These are phyloP conservation scores for Beroe ovata DNA, from an alignment of 37 sponge, comb jelly and placozoan species.

Conservation along the genomic window DNA sequence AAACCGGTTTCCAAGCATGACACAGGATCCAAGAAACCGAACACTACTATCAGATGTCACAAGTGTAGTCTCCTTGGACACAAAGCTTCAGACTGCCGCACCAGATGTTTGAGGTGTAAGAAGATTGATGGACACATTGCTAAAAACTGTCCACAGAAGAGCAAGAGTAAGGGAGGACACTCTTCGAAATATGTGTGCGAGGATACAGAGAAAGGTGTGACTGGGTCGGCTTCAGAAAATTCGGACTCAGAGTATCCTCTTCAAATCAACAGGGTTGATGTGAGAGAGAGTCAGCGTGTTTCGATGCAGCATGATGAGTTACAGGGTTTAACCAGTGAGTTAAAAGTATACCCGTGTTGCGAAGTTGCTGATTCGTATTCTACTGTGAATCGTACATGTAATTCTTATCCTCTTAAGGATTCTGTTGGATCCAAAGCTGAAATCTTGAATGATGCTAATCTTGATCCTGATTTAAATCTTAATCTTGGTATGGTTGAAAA, in stretches of 20 bases:
- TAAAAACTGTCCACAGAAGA: neutral
- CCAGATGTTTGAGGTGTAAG: neutral
- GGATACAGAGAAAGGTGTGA: neutral
- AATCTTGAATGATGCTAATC: neutral
- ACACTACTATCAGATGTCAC: neutral
- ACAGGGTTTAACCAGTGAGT: neutral
- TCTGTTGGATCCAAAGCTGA: no score
- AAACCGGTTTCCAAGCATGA: neutral
- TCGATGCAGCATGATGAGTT: neutral
- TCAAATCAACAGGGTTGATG: neutral
- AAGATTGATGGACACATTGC: constrained; percentile 6
- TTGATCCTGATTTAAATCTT: neutral
- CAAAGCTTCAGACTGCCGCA: neutral
- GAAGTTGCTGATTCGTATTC: neutral
- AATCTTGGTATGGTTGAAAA: neutral
- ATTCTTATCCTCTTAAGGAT: no score
- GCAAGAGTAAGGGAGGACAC: neutral
- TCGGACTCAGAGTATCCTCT: neutral
- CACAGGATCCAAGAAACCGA: neutral
- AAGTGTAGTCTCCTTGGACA: constrained; percentile 1
- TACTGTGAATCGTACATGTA: neutral
- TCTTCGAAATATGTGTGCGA: neutral
- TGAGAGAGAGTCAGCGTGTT: neutral
- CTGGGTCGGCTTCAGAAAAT: neutral
- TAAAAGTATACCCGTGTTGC: neutral